phyloP scores from a whole-genome alignment of 2,113 vertebrate species.

The Grammomys dolichurus region DNA sequence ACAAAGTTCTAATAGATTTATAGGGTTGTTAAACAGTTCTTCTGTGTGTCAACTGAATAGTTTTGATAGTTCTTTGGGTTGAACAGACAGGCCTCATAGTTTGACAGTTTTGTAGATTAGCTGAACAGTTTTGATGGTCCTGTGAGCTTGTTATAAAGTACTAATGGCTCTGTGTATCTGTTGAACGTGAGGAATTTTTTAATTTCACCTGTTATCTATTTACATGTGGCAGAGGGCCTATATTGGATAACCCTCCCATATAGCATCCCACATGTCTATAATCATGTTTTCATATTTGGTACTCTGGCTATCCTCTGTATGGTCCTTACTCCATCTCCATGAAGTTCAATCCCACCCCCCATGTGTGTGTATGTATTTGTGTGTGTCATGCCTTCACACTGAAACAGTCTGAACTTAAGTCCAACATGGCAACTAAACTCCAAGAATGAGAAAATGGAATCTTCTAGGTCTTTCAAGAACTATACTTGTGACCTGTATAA shows the following conservation, averaged over 20 bases:
- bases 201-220: too few species aligned
- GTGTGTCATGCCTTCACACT: too few species aligned
- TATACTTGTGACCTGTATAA: neutral
- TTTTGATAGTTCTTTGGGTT: neutral
- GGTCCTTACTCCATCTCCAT: neutral
- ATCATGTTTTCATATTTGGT: neutral
- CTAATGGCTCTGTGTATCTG: neutral
- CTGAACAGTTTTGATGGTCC: neutral
- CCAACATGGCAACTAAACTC: neutral
- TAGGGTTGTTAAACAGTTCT: neutral
- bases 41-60: neutral
- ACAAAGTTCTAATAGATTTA: neutral
- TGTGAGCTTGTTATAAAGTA: neutral
- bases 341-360: neutral
- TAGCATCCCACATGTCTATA: fast-evolving
- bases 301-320: neutral
- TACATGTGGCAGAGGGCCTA: neutral
- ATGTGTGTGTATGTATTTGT: too few species aligned
- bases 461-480: neutral
- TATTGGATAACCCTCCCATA: neutral
- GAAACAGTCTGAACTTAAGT: neutral
- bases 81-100: neutral
- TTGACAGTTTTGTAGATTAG: neutral
- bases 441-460: neutral
- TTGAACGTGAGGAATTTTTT: too few species aligned